A percentile compares a stretch with the other conserved stretches of the same genome.
Conservation (phyloP, 2,113 vertebrate genomes). For the Rhadina sibilatrix region DNA sequence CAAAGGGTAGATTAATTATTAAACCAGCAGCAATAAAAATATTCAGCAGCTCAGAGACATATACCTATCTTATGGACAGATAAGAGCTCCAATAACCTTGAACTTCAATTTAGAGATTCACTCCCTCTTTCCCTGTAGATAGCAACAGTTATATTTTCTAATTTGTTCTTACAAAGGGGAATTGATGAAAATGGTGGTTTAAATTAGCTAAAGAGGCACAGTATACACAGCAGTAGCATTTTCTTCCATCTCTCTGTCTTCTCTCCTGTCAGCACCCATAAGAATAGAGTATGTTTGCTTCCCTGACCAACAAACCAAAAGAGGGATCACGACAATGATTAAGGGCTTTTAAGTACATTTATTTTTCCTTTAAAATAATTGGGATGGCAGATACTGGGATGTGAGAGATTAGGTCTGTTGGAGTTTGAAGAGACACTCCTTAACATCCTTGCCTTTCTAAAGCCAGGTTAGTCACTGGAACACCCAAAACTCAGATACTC, state of each 20-base stretch:
- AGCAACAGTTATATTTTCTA: not conserved
- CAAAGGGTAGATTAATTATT: constrained; percentile 51
- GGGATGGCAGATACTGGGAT: not conserved
- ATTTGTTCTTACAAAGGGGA: not conserved
- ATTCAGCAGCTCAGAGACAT: not conserved
- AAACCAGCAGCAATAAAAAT: constrained; percentile 34
- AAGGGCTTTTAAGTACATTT: not conserved
- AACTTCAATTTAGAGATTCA: not conserved
- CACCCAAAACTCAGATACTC: not conserved
- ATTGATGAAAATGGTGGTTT: not conserved
- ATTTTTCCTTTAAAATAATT: not conserved
- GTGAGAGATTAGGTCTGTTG: not conserved
- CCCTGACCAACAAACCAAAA: not conserved
- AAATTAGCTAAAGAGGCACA: not conserved
- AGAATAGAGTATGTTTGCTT: not conserved
- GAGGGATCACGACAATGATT: not conserved
- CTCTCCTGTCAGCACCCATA: not conserved
- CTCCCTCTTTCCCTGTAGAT: not conserved
- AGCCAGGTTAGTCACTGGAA: not conserved
- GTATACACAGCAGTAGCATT: not conserved
- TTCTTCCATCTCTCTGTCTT: not conserved
- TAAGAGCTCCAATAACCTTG: not conserved
- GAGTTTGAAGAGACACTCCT: not conserved
- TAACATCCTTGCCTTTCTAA: not conserved
- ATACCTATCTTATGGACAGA: not conserved